These are phyloP conservation scores for Halcyon chelicuti DNA, from an alignment of 2,797 vertebrate genomes.

Conservation along the genomic window DNA sequence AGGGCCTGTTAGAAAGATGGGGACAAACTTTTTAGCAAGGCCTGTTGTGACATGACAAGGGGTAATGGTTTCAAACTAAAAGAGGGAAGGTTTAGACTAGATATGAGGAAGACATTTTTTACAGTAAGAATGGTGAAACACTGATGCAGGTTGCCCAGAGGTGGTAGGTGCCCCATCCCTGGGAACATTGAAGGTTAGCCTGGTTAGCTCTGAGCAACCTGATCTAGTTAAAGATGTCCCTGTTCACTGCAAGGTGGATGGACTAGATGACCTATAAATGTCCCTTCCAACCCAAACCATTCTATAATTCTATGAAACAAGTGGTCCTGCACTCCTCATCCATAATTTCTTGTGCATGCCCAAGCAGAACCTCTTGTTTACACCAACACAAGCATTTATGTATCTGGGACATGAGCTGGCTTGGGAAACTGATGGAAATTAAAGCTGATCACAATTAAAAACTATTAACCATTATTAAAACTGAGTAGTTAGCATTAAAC, in stretches of 20 bases:
- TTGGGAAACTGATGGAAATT: not conserved
- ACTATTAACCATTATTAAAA: not conserved
- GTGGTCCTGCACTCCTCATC: not conserved
- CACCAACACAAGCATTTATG: not conserved
- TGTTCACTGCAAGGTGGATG: not conserved
- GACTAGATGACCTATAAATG: not conserved
- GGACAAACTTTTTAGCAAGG: not conserved
- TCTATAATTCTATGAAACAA: not conserved
- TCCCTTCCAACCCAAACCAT: not conserved
- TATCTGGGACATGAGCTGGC: not conserved
- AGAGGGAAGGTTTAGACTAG: not conserved
- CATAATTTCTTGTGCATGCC: not conserved
- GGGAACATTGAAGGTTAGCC: no score
- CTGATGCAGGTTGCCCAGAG: not conserved
- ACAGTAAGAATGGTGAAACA: not conserved
- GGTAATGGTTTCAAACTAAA: not conserved
- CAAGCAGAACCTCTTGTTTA: not conserved
- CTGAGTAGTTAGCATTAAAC: not conserved
- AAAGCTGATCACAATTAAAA: slow-evolving; percentile 10
- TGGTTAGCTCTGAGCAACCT: not conserved
- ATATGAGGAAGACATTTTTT: not conserved
- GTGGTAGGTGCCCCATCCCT: not conserved
- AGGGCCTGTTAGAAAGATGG: not conserved
- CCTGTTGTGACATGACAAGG: not conserved
- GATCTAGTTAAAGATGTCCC: not conserved